Evolutionary conservation across 37 sponge, comb jelly and placozoan genomes (phyloP).

Genomic region (Haliclona indistincta): DNA sequence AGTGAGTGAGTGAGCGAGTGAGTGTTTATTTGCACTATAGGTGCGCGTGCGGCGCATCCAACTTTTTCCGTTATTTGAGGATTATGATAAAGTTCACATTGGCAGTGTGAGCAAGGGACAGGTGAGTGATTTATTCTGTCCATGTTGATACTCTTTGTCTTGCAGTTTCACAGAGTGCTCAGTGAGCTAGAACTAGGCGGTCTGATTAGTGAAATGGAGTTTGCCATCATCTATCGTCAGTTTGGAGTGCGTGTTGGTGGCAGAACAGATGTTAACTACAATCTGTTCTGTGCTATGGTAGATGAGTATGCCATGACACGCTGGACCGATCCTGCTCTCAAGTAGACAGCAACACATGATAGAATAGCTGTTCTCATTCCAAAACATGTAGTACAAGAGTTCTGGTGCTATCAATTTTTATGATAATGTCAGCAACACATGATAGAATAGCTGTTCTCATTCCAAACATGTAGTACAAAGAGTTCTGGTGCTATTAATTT

Average conservation of each 20-base stretch:
- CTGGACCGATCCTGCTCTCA: conserved; percentile 58
- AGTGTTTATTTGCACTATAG: conserved; percentile 25
- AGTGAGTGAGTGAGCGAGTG: conserved; percentile 6
- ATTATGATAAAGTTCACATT: conserved; percentile 86
- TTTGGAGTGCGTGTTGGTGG: conserved; percentile 83
- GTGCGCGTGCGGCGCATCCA: conserved; percentile 84
- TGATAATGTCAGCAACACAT: too few species aligned
- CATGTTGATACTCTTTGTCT: not conserved
- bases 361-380: too few species aligned
- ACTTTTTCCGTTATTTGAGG: conserved; percentile 86
- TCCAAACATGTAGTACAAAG: too few species aligned
- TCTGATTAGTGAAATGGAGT: conserved; percentile 67
- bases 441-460: too few species aligned
- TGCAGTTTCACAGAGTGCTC: conserved; percentile 90
- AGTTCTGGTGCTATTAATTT: too few species aligned
- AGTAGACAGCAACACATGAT: too few species aligned
- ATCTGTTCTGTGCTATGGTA: conserved; percentile 79
- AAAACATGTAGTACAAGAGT: too few species aligned
- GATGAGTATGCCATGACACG: conserved; percentile 65
- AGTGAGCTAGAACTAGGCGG: conserved; percentile 67
- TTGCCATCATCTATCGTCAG: conserved; percentile 65
- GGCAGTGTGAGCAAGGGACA: conserved; percentile 85
- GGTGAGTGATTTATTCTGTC: conserved; percentile 22
- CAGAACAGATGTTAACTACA: conserved; percentile 84
- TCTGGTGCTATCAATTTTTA: too few species aligned